These are phyloP conservation scores for Battus philenor DNA, from an alignment of 1,140 invertebrate genomes.

Conservation along the genomic window DNA sequence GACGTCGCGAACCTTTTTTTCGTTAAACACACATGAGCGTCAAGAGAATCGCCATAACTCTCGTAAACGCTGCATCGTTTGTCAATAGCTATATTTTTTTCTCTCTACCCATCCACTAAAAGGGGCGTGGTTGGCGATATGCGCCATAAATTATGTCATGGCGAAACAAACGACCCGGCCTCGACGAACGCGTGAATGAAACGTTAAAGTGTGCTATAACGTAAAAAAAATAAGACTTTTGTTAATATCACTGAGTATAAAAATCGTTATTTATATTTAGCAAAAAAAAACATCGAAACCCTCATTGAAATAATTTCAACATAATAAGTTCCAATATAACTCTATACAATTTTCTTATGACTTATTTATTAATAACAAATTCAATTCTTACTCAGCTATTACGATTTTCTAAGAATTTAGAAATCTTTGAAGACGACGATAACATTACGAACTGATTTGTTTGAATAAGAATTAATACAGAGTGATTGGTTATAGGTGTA, in stretches of 20 bases:
- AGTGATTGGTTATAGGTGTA: too few relatives aligned
- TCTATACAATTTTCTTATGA: too few relatives aligned
- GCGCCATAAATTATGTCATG: conserved; percentile 55
- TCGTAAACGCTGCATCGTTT: conserved; percentile 19
- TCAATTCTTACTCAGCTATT: too few relatives aligned
- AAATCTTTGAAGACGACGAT: too few relatives aligned
- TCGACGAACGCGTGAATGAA: conserved; percentile 28
- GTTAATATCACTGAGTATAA: conserved; percentile 4
- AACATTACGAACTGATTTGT: too few relatives aligned
- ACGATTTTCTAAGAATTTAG: too few relatives aligned
- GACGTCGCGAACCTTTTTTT: conserved; percentile 25
- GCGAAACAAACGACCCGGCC: conserved; percentile 34
- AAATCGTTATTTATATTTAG: too few relatives aligned
- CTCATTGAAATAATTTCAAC: too few relatives aligned
- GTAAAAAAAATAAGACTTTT: conserved; percentile 6
- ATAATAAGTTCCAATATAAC: too few relatives aligned
- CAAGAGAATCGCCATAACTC: conserved; percentile 9
- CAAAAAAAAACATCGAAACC: too few relatives aligned
- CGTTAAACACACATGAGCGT: conserved; percentile 10
- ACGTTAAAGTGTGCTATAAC: conserved; percentile 28
- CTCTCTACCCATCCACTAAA: conserved; percentile 20
- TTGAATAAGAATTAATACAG: too few relatives aligned
- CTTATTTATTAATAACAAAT: too few relatives aligned
- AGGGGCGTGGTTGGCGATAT: conserved; percentile 50
- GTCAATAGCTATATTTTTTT: conserved; percentile 34